Evolutionary conservation across 2,888 invertebrate species (phyloP).

Genomic region (Drosophila meridiana): DNA sequence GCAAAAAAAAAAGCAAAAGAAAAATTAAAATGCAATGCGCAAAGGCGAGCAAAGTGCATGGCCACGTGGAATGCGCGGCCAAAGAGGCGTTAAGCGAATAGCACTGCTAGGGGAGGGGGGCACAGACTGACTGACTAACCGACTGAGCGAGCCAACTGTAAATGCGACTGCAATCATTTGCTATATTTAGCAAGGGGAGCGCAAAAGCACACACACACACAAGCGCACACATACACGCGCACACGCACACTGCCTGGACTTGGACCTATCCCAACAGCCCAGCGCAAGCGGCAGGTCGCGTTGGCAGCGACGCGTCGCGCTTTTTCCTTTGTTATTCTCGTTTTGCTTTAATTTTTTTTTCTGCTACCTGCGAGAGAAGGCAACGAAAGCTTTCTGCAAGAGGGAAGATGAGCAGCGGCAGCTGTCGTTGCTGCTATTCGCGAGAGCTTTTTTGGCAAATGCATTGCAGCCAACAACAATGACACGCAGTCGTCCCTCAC

Average conservation of each 20-base stretch:
- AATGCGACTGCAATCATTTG: slow-evolving; percentile 65
- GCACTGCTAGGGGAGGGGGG: slow-evolving; percentile 8
- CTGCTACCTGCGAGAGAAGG: slow-evolving; percentile 18
- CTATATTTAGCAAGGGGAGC: slow-evolving; percentile 63
- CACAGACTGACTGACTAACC: slow-evolving; percentile 54
- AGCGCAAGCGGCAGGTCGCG: slow-evolving; percentile 66
- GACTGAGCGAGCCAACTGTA: slow-evolving; percentile 44
- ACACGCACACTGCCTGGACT: slow-evolving; percentile 55
- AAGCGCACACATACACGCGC: not conserved
- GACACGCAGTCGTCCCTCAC: slow-evolving; percentile 65
- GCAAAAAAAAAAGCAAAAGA: slow-evolving; percentile 22
- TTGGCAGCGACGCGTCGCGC: slow-evolving; percentile 35
- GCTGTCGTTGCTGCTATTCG: not conserved
- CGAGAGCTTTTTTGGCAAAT: slow-evolving; percentile 36
- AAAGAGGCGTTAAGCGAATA: not conserved
- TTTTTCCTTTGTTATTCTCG: slow-evolving; percentile 55
- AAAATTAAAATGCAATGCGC: slow-evolving; percentile 53
- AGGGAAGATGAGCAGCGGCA: slow-evolving; percentile 12
- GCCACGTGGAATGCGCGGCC: slow-evolving; percentile 42
- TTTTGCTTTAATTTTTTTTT: not conserved
- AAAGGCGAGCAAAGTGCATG: slow-evolving; percentile 61
- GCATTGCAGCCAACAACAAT: slow-evolving; percentile 36
- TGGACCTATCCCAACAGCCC: slow-evolving; percentile 72
- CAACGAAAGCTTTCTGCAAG: slow-evolving; percentile 20
- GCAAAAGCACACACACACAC: slow-evolving; percentile 17